Conservation (phyloP, 2,113 vertebrate species). For the Campylomormyrus tamandua region DNA sequence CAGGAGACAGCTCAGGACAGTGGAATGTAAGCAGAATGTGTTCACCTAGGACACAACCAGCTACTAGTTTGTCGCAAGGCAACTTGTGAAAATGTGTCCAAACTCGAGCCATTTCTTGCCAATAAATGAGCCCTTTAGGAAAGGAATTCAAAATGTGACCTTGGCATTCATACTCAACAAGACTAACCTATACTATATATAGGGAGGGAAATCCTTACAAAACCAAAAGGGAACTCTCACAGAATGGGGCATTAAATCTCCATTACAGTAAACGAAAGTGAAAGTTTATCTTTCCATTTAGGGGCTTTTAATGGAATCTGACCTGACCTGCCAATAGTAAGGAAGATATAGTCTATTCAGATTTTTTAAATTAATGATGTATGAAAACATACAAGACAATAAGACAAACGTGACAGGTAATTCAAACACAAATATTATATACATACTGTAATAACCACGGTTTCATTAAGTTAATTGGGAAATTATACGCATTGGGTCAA, state of each 20-base stretch:
- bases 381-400: neutral
- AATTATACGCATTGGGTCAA: neutral
- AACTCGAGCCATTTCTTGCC: neutral
- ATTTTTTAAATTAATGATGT: neutral
- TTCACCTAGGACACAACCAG: neutral
- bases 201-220: neutral
- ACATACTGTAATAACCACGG: neutral
- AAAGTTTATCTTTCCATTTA: neutral
- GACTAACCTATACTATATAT: neutral
- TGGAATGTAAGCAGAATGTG: neutral
- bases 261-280: neutral
- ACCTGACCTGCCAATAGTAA: neutral
- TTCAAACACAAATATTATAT: neutral
- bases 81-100: neutral
- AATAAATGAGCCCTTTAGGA: neutral
- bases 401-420: neutral
- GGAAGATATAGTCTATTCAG: neutral
- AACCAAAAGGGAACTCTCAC: neutral
- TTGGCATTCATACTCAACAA: neutral
- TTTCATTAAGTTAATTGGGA: neutral
- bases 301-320: neutral
- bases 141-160: neutral
- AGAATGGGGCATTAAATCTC: neutral
- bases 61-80: neutral
- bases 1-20: neutral